Percentiles rank a stretch among this genome's conserved stretches.
phyloP scores from a whole-genome alignment of 2,113 vertebrate species.

The Cepphus grylle region DNA sequence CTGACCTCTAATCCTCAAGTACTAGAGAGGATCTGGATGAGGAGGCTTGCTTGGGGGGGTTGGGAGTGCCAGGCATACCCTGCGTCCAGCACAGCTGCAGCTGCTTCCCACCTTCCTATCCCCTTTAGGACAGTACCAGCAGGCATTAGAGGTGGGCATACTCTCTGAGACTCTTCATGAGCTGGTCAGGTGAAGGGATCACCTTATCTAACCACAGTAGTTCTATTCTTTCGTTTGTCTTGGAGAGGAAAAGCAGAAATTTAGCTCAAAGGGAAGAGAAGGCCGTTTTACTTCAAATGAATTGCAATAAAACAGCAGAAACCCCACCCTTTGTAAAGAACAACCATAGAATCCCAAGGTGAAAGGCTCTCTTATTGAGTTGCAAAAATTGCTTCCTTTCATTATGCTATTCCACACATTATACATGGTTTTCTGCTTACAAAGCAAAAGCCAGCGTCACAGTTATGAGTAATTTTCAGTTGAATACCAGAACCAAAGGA shows the following conservation, averaged over 20 bases:
- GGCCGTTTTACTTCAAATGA: neutral
- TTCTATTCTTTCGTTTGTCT: conserved; percentile 7
- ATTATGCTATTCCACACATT: conserved; percentile 43
- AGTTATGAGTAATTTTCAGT: conserved; percentile 49
- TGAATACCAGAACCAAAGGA: conserved; percentile 40
- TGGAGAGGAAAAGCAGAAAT: conserved; percentile 10
- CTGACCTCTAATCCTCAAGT: neutral
- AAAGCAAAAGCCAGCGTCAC: conserved; percentile 32
- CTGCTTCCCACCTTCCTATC: neutral
- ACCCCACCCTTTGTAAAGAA: conserved; percentile 6
- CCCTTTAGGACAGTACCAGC: neutral
- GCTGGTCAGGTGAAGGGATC: neutral
- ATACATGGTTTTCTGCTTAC: conserved; percentile 63
- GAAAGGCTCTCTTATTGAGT: conserved; percentile 34
- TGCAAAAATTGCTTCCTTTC: conserved; percentile 63
- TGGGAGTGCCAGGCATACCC: neutral
- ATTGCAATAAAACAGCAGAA: conserved; percentile 39
- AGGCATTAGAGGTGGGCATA: neutral
- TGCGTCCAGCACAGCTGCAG: neutral
- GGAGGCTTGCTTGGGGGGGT: neutral
- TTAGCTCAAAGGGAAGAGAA: neutral
- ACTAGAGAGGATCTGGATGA: neutral
- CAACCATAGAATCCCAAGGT: conserved; percentile 46
- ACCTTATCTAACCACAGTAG: neutral
- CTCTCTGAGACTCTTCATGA: neutral